A percentile compares a stretch with the other conserved stretches of the same genome.
Evolutionary conservation across 2,888 invertebrate genomes (phyloP).

Genomic region (Melinaea menophilus): DNA sequence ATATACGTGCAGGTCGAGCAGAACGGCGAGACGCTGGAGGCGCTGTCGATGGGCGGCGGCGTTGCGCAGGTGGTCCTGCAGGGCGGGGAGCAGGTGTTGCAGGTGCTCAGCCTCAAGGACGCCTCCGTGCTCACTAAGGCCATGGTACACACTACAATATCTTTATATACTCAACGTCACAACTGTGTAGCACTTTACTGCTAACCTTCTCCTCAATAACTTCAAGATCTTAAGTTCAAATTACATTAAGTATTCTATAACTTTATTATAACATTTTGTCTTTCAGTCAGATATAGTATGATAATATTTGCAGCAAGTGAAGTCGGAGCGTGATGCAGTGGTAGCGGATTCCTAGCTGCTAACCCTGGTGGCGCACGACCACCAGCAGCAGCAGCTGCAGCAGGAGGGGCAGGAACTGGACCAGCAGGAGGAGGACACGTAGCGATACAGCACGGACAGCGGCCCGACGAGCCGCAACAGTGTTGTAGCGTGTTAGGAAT

Average conservation of each 20-base stretch:
- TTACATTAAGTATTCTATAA: no score
- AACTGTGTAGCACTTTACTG: no score
- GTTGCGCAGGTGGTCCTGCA: conserved; percentile 91
- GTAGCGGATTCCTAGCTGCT: conserved; percentile 73
- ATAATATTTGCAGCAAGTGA: conserved; percentile 77
- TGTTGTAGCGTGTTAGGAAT: no score
- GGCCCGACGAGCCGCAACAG: no score
- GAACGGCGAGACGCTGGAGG: conserved; percentile 85
- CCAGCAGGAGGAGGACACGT: not conserved
- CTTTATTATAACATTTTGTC: not conserved
- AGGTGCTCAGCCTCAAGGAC: conserved; percentile 91
- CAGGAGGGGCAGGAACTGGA: not conserved
- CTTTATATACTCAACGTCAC: not conserved
- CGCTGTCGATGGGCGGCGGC: conserved; percentile 86
- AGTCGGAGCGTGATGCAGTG: conserved; percentile 83
- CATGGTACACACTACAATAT: conserved; percentile 73
- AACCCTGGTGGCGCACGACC: conserved; percentile 47
- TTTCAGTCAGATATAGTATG: not conserved
- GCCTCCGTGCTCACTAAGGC: conserved; percentile 89
- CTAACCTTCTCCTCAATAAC: no score
- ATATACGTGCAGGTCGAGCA: conserved; percentile 82
- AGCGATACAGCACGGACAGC: not conserved
- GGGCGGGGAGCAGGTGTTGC: conserved; percentile 85
- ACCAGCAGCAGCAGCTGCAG: conserved; percentile 22
- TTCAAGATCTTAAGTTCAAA: no score